Conservation (phyloP, 2,113 vertebrate species). For the Callaeas wilsoni region DNA sequence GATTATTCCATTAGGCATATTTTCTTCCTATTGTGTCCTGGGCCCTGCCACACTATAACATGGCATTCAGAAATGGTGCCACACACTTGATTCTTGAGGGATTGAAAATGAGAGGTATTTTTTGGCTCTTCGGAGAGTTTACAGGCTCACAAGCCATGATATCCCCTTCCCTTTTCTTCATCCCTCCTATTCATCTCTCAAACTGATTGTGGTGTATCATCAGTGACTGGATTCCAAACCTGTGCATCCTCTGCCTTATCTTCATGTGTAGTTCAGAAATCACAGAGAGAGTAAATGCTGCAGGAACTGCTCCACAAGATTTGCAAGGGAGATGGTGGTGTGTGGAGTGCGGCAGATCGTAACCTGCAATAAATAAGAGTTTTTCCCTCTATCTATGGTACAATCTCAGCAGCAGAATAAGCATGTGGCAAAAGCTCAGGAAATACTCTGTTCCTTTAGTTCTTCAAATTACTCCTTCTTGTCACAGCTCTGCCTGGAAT, state of each 20-base stretch:
- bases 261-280: neutral
- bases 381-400: neutral
- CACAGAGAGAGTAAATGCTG: neutral
- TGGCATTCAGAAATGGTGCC: neutral
- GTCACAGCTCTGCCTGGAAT: neutral
- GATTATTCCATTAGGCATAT: neutral
- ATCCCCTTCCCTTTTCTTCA: neutral
- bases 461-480: neutral
- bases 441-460: neutral
- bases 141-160: neutral
- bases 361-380: neutral
- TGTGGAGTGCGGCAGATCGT: neutral
- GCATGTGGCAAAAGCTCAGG: neutral
- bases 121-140: neutral
- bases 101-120: neutral
- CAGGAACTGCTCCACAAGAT: neutral
- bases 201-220: rapidly evolving
- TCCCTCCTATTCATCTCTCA: neutral
- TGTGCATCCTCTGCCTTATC: neutral
- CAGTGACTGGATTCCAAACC: neutral
- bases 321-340: neutral
- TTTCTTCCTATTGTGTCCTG: neutral
- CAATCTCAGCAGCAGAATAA: neutral
- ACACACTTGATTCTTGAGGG: neutral
- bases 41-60: rapidly evolving